A percentile compares a stretch with the other conserved stretches of the same genome.
phyloP scores from a whole-genome alignment of 2,797 vertebrate species.

The Orientallactaga sibirica region DNA sequence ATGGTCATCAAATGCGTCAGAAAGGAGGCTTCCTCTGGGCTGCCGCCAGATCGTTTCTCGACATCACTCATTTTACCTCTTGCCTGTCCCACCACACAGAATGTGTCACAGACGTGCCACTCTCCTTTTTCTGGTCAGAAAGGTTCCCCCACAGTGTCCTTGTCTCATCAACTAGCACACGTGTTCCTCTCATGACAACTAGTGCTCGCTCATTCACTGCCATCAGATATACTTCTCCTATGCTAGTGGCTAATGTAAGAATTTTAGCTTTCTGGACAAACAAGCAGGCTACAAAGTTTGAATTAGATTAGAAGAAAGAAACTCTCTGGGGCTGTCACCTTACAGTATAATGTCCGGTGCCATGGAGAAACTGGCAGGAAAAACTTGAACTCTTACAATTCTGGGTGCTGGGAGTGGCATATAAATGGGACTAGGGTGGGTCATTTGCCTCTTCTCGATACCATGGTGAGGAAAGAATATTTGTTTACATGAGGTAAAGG shows the following conservation, averaged over 20 bases:
- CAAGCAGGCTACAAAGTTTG: background rate
- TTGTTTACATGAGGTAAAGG: background rate
- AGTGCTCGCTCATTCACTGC: conserved; percentile 22
- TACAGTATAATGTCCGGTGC: background rate
- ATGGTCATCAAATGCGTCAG: background rate
- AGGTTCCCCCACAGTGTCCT: background rate
- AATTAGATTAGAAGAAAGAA: conserved; percentile 11
- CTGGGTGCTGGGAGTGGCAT: background rate
- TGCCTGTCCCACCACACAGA: background rate
- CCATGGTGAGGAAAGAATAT: conserved; percentile 1
- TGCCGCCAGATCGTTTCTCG: background rate
- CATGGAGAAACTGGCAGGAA: background rate
- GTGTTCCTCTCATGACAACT: background rate
- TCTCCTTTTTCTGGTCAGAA: conserved; percentile 10
- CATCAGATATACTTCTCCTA: background rate
- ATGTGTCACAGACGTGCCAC: conserved; percentile 2
- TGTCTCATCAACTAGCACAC: conserved; percentile 64
- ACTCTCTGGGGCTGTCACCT: background rate
- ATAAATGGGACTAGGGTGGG: background rate
- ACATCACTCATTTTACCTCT: conserved; percentile 4
- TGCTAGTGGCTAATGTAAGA: background rate
- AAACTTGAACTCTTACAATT: background rate
- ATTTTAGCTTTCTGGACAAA: conserved; percentile 49
- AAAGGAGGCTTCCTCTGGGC: background rate
- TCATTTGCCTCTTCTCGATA: background rate